Evolutionary conservation across 2,888 invertebrate species (phyloP), one percentile per base, ranked within the genome.

Genomic region (Slavum lentiscoides): DNA sequence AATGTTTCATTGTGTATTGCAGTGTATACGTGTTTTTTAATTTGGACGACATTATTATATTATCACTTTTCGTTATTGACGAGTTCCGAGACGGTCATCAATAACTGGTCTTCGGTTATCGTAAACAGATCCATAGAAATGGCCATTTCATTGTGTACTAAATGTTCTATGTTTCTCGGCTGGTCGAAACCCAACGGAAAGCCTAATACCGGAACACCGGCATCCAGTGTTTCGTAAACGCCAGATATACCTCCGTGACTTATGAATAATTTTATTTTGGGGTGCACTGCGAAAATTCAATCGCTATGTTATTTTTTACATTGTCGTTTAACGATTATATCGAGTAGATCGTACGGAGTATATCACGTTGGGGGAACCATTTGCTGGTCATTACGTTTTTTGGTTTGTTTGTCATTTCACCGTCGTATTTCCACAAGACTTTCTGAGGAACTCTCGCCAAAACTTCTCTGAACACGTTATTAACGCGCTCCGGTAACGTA

Each of bases 341-440:
- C 6, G 21, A n/a, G 11, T 59, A 11, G 1, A 9, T 21, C 59
- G 9, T 68, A 76, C 76, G 49, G 21, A 76, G 68, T 23, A 76
- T 59, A 8, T 76, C 68, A 0, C 76, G 64, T 59, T 76, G 68
- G 0, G 76, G 76, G n/a, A 76, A 68, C 66, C 59, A 76, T 17
- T 58, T 68, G 0, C 6, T 23, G 1, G n/a, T 68, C 76, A 76
- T 76, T 1, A 68, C 43, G 11, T 76, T 76, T 19, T 39, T 39
- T 8, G 76, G 68, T 61, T 68, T 67, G 30, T 76, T n/a, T n/a
- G 59, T 23, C 76, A 76, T 58, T 30, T 58, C 68, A 5, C 30
- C 67, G 4, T 67, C 59, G 49, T 68, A 76, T 23, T 76, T 68
- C 59, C 43, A 68, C 49, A 76, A 68, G 2, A 76, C 76, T n/a